phyloP scores from a whole-genome alignment of 2,888 invertebrate genomes.

The Chorisops tibialis region DNA sequence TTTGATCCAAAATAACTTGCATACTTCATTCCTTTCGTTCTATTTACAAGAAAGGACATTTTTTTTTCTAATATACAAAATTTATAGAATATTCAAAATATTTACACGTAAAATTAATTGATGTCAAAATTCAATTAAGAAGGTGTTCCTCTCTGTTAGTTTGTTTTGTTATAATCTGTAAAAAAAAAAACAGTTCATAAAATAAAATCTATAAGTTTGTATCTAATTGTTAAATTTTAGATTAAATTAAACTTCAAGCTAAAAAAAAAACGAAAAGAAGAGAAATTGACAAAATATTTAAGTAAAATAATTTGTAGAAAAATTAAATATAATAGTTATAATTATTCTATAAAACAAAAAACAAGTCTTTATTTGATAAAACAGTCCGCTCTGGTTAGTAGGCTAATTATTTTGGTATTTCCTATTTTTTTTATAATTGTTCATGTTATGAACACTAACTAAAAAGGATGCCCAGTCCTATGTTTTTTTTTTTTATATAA shows the following conservation, averaged over 20 bases:
- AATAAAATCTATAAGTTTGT: no score
- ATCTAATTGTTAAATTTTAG: slow-evolving; percentile 14
- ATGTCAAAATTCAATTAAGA: no score
- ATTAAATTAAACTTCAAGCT: not conserved
- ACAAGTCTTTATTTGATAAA: slow-evolving; percentile 25
- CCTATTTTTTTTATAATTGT: slow-evolving; percentile 23
- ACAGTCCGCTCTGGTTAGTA: slow-evolving; percentile 6
- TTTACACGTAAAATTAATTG: no score
- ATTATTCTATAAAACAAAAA: slow-evolving; percentile 31
- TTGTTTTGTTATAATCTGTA: no score
- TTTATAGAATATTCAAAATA: no score
- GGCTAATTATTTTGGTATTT: slow-evolving; percentile 20
- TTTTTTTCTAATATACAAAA: no score
- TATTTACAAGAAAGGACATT: no score
- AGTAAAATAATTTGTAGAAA: slow-evolving; percentile 29
- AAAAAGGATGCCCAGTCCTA: slow-evolving; percentile 17
- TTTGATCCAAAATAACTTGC: no score
- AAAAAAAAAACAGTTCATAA: no score
- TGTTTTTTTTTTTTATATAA: slow-evolving; percentile 7
- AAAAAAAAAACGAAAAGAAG: slow-evolving; percentile 1
- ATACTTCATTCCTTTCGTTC: no score
- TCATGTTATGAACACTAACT: slow-evolving; percentile 21
- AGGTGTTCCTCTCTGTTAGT: no score
- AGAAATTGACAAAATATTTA: slow-evolving; percentile 27
- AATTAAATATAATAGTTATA: not conserved